Conservation (phyloP, 2,113 vertebrate genomes). For the Cheilinus undulatus region DNA sequence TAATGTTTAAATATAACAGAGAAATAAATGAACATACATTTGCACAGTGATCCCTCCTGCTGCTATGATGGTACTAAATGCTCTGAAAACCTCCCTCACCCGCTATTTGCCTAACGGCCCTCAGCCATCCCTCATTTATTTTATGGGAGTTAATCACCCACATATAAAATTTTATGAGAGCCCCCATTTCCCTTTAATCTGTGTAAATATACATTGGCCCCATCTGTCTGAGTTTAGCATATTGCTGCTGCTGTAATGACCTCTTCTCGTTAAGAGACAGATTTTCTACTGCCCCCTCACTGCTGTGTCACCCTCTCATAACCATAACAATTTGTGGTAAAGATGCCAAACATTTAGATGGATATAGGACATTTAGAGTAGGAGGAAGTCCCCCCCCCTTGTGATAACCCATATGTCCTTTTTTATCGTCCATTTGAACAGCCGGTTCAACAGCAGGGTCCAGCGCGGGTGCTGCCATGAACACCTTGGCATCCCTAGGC, state of each 20-base stretch:
- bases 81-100: conserved; percentile 39
- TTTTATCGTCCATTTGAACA: conserved; percentile 54
- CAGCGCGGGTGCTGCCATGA: conserved; percentile 93
- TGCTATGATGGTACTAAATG: conserved; percentile 22
- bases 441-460: conserved; percentile 91
- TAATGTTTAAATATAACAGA: conserved; percentile 16
- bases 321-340: conserved; percentile 21
- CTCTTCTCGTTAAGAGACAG: conserved; percentile 29
- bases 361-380: conserved; percentile 6
- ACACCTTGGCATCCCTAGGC: conserved; percentile 94
- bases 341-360: conserved; percentile 6
- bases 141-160: conserved; percentile 65
- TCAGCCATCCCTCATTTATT: conserved; percentile 65
- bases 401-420: conserved; percentile 11
- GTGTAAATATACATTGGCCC: conserved; percentile 64
- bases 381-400: neutral
- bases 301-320: conserved; percentile 36
- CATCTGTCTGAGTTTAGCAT: conserved; percentile 57
- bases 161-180: conserved; percentile 55
- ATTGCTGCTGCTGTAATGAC: conserved; percentile 52
- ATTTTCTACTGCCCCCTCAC: conserved; percentile 34
- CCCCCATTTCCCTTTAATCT: conserved; percentile 47
- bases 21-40: neutral
- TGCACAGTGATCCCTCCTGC: conserved; percentile 1
- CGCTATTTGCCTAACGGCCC: conserved; percentile 90